Base-by-base conservation (phyloP, 2,113 vertebrate species). In the Acinonyx jubatus region DNA sequence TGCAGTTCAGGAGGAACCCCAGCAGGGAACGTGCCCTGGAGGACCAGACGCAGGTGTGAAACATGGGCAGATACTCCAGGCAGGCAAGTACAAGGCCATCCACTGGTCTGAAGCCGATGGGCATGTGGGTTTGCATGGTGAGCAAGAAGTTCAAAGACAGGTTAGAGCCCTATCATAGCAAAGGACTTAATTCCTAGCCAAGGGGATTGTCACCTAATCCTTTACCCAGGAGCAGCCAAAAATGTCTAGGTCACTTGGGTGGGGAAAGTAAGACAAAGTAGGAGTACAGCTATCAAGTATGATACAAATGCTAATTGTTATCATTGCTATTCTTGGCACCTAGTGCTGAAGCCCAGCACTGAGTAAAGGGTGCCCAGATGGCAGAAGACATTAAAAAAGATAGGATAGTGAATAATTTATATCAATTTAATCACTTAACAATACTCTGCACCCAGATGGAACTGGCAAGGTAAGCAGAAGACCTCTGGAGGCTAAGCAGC, bases 21-120 rank as follows among this genome's bases (percentile, higher is more conserved):
- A 1, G 5, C 31, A 82, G 19, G 25, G 71, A 69, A 55, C 8
- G 0, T 21, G 63, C 21, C 2, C 5, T 0, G 0, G 0, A 8
- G 2, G 45, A 65, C 25, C 41, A 10, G 82, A 55, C 55, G n/a
- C 61, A 68, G 25, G 9, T 5, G 0, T 33, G 10, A 29, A 52
- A 84, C 5, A 27, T 36, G 15, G 4, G 29, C 4, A 12, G 31
- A 57, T 9, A 27, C 21, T 68, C 25, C 25, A 50, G 38, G 52
- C 33, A 41, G 16, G 31, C 33, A 27, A 4, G 41, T 27, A 0
- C 38, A 52, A 74, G 25, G 4, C 36, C 74, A 55, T 15, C 0
- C 0, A 23, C 27, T 50, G 33, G 50, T 15, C 2, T 19, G 31
- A 78, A 74, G 61, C 61, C 14, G 29, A 74, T 57, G 21, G 21